phyloP scores from a whole-genome alignment of 2,113 vertebrate species.

The Erythrocercus mccallii region DNA sequence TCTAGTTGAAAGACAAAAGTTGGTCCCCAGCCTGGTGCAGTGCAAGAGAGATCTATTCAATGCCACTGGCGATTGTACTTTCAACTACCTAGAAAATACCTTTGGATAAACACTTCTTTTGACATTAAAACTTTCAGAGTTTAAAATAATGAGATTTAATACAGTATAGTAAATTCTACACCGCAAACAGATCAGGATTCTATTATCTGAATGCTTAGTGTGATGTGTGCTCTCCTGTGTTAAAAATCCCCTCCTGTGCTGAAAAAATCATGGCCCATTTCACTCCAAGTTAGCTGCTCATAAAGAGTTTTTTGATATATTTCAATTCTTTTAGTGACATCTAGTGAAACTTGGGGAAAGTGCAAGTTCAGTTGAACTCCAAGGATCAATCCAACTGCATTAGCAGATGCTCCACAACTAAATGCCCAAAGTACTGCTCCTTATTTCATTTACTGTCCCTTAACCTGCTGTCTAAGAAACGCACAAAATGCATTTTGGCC shows the following conservation, averaged over 20 bases:
- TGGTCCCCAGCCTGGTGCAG: not conserved
- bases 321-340: conserved; percentile 63
- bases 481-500: not conserved
- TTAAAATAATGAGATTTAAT: not conserved
- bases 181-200: not conserved
- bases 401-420: accelerated
- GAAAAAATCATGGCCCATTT: not conserved
- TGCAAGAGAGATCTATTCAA: not conserved
- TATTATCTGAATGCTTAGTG: not conserved
- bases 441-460: not conserved
- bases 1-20: not conserved
- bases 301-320: not conserved
- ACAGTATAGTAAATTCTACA: not conserved
- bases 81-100: not conserved
- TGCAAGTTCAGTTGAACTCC: not conserved
- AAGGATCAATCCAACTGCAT: too few relatives aligned
- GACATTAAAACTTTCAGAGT: not conserved
- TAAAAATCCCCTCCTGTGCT: not conserved
- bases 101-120: not conserved
- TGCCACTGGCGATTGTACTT: not conserved
- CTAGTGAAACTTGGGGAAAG: conserved; percentile 55
- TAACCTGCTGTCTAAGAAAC: not conserved
- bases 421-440: accelerated
- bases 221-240: not conserved
- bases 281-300: accelerated